Evolutionary conservation across 2,888 invertebrate species (phyloP).

Genomic region (Tyria jacobaeae): DNA sequence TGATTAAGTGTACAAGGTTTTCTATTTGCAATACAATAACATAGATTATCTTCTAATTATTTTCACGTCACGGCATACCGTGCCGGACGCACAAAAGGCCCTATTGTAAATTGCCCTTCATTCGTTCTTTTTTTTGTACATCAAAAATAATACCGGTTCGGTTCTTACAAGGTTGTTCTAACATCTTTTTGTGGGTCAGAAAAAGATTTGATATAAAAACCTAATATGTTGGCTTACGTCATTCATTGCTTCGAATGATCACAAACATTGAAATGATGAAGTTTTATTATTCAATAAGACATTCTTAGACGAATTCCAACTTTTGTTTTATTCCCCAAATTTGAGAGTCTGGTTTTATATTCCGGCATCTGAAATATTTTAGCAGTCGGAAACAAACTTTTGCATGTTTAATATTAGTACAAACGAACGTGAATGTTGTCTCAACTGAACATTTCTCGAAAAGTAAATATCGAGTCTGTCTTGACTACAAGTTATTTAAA

Average conservation of each 20-base stretch:
- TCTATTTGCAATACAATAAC: conserved; percentile 57
- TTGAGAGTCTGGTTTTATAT: not conserved
- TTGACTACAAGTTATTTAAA: not conserved
- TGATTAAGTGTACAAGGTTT: conserved; percentile 54
- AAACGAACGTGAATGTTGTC: conserved; percentile 1
- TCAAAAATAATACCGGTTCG: conserved; percentile 63
- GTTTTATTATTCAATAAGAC: conserved; percentile 1
- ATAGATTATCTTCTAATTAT: conserved; percentile 64
- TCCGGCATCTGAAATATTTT: not conserved
- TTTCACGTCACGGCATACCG: conserved; percentile 57
- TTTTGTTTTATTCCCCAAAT: not conserved
- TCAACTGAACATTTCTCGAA: conserved; percentile 2
- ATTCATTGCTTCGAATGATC: conserved; percentile 32
- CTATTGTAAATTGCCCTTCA: conserved; percentile 55
- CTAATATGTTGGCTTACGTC: conserved; percentile 36
- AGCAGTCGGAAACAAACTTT: not conserved
- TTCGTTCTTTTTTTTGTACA: conserved; percentile 55
- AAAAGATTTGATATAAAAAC: conserved; percentile 49
- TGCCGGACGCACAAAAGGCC: conserved; percentile 51
- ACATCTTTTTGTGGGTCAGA: conserved; percentile 48
- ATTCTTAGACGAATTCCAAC: too few species aligned
- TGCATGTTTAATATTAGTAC: conserved; percentile 10
- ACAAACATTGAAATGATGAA: conserved; percentile 7
- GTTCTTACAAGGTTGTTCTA: conserved; percentile 63
- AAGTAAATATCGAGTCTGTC: not conserved